These are phyloP conservation scores for Phortica variegata DNA, from an alignment of 1,140 invertebrate genomes.

Conservation along the genomic window DNA sequence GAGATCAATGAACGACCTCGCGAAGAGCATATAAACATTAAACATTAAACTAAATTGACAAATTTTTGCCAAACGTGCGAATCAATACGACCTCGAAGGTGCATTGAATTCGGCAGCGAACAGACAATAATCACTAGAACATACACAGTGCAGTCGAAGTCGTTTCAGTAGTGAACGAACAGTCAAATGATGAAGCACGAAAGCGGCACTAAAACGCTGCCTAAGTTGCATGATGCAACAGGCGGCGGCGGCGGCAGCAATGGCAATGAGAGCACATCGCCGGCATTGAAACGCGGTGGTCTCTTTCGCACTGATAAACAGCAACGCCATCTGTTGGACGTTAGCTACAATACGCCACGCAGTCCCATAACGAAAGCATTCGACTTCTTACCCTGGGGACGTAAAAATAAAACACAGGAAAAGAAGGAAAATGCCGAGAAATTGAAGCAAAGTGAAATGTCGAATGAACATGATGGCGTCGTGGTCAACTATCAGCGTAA, in stretches of 20 bases:
- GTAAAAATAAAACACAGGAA: constrained; percentile 7
- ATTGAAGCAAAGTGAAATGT: constrained; percentile 28
- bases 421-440: constrained; percentile 13
- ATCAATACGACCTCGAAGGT: no score
- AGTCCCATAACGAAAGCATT: constrained; percentile 55
- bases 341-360: constrained; percentile 15
- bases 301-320: constrained; percentile 3
- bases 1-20: no score
- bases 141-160: no score
- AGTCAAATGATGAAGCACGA: constrained; percentile 41
- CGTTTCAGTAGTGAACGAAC: no score
- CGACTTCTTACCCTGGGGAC: constrained; percentile 47
- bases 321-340: constrained; percentile 24
- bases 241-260: no score
- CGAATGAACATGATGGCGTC: constrained; percentile 4
- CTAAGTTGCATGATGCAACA: no score
- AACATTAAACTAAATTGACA: no score
- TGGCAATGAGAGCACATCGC: neutral
- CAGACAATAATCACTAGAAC: no score
- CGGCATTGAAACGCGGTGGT: constrained; percentile 14
- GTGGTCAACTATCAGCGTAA: constrained; percentile 48
- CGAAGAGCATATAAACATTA: no score
- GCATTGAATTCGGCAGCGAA: no score
- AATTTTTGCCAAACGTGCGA: no score
- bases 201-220: constrained; percentile 2